phyloP scores from a whole-genome alignment of 1,140 invertebrate species.

The Rhopalosiphum padi region DNA sequence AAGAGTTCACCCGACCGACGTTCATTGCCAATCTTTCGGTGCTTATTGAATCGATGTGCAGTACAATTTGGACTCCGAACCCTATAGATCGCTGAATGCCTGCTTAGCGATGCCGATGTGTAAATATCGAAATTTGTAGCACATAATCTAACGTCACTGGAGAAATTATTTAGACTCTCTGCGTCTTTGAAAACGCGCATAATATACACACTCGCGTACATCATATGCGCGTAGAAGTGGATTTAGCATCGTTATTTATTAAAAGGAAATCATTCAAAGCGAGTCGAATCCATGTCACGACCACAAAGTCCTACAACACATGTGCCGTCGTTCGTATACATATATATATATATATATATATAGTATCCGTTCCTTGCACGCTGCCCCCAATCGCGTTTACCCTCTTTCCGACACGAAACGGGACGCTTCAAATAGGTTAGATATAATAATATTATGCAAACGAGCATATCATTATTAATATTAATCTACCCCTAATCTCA shows the following conservation, averaged over 20 bases:
- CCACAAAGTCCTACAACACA: constrained; percentile 34
- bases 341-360: too few relatives aligned
- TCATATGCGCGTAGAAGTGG: not conserved
- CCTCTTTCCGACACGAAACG: not conserved
- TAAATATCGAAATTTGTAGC: not conserved
- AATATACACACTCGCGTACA: not conserved
- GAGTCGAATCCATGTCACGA: constrained; percentile 7
- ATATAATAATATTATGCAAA: constrained; percentile 13
- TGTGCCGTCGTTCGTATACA: not conserved
- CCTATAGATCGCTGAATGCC: not conserved
- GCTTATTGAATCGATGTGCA: not conserved
- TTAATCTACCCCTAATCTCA: not conserved
- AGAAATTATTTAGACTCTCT: not conserved
- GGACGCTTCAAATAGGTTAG: not conserved
- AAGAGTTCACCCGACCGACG: too few relatives aligned
- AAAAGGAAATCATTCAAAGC: not conserved
- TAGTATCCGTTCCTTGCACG: not conserved
- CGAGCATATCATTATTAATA: constrained; percentile 2
- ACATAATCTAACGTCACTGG: not conserved
- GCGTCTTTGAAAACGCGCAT: not conserved
- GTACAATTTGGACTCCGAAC: not conserved
- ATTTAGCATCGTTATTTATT: constrained; percentile 26
- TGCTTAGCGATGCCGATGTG: too few relatives aligned
- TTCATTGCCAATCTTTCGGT: not conserved
- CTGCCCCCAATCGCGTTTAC: not conserved